Conservation (phyloP, 1,140 invertebrate species). For the Adelges cooleyi region DNA sequence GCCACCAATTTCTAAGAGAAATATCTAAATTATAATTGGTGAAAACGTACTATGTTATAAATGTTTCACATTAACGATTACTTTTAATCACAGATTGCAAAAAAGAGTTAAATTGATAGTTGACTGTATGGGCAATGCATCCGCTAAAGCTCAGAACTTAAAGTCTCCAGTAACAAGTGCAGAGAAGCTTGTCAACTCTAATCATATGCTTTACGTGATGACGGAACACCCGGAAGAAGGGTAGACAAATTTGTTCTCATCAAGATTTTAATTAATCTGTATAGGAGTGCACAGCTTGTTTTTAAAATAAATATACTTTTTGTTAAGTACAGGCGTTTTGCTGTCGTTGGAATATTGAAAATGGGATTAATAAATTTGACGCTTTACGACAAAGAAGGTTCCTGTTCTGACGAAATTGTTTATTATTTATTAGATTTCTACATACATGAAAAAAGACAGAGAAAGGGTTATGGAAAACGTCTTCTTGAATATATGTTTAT, state of each 20-base stretch:
- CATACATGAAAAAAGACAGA: constrained; percentile 63
- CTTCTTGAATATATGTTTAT: constrained; percentile 72
- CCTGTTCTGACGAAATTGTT: constrained; percentile 57
- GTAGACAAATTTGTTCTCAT: no score
- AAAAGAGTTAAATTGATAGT: constrained; percentile 41
- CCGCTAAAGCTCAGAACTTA: constrained; percentile 58
- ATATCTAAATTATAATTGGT: no score
- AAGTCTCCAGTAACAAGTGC: constrained; percentile 57
- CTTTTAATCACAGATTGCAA: no score
- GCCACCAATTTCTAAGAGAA: no score
- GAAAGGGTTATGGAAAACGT: constrained; percentile 59
- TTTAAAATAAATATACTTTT: background rate
- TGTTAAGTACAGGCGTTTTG: constrained; percentile 40
- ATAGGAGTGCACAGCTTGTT: no score
- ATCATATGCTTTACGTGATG: constrained; percentile 56
- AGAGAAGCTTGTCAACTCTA: constrained; percentile 52
- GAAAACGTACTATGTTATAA: no score
- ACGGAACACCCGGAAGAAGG: no score
- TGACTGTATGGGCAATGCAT: constrained; percentile 57
- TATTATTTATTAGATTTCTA: constrained; percentile 80
- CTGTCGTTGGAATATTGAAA: constrained; percentile 63
- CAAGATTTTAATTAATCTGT: no score
- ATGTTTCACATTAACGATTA: no score
- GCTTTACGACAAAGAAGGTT: constrained; percentile 57
- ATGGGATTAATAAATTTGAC: constrained; percentile 73